Base-by-base conservation (phyloP, 2,113 vertebrate genomes). In the mouse (Mus musculus) region DNA sequence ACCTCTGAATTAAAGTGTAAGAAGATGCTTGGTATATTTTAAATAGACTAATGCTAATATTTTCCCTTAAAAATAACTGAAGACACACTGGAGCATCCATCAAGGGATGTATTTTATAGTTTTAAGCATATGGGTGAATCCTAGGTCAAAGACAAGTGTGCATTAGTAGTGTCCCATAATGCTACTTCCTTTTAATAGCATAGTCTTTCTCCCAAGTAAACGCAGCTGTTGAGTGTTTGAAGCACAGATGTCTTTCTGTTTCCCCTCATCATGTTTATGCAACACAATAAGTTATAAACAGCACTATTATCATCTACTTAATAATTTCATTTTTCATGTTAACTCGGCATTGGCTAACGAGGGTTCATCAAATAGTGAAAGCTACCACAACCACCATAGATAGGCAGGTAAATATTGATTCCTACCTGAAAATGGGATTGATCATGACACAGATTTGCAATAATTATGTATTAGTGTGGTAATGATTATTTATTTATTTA, bases 51-150 rank as follows among this genome's bases (percentile, higher is more conserved):
- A 36, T 59, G 71, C 54, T 76, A 82, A 69, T 88, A 76, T 72
- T 95, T 85, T 95, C 17, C 54, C 11, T 84, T 88, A 71, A 78
- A 71, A 24, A 80, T 76, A 76, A 69, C 28, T 46, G 78, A 89
- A 75, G 33, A 7, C 49, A 88, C 17, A 76, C 14, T 56, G 8
- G 36, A 36, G 20, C 81, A 33, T 49, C 26, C 84, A 88, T 75
- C 1, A 7, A 91, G 39, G 13, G 17, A 63, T 39, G 36, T 3
- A n/a, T 72, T 91, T 94, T 90, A 59, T 84, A 24, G 86, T 63
- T 91, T 95, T 89, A 14, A 93, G 39, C 6, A 49, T 85, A 12
- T 52, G 26, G 39, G 3, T 90, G 19, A 59, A 33, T 36, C 56
- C 85, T 89, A 71, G 52, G 80, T 46, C 61, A 52, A 26, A 94